phyloP scores from a whole-genome alignment of 1,140 invertebrate genomes.

The Watersipora subatra region DNA sequence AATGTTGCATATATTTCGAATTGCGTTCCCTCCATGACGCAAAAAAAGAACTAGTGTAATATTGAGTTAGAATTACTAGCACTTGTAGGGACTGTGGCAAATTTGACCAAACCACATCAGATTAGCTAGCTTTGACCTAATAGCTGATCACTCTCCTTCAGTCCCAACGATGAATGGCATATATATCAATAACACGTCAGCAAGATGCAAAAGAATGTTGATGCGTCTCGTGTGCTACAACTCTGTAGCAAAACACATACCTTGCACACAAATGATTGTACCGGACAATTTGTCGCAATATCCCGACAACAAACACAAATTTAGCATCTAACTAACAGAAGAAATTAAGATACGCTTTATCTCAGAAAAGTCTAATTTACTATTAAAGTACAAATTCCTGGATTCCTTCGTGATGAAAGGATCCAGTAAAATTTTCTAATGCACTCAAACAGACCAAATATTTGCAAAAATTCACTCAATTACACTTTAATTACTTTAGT shows the following conservation, averaged over 20 bases:
- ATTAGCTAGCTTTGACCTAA: conserved; percentile 15
- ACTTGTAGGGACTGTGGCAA: conserved; percentile 43
- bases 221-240: conserved; percentile 12
- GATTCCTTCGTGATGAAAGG: background rate
- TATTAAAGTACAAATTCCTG: too few species aligned
- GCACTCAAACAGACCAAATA: background rate
- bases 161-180: conserved; percentile 16
- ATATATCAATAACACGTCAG: conserved; percentile 7
- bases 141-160: conserved; percentile 31
- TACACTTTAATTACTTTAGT: too few species aligned
- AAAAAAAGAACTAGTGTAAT: conserved; percentile 41
- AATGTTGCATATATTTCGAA: conserved; percentile 27
- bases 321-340: too few species aligned
- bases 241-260: conserved; percentile 6
- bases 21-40: conserved; percentile 35
- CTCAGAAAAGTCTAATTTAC: background rate
- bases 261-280: conserved; percentile 13
- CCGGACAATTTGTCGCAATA: conserved; percentile 13
- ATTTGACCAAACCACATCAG: conserved; percentile 43
- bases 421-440: background rate
- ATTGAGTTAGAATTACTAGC: conserved; percentile 46
- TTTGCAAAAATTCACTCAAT: background rate
- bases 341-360: background rate
- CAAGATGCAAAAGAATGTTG: too few species aligned
- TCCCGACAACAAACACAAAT: too few species aligned